Evolutionary conservation across 2,113 vertebrate species (phyloP), one percentile per base, ranked within the genome.

Genomic region (Nannospalax galili): DNA sequence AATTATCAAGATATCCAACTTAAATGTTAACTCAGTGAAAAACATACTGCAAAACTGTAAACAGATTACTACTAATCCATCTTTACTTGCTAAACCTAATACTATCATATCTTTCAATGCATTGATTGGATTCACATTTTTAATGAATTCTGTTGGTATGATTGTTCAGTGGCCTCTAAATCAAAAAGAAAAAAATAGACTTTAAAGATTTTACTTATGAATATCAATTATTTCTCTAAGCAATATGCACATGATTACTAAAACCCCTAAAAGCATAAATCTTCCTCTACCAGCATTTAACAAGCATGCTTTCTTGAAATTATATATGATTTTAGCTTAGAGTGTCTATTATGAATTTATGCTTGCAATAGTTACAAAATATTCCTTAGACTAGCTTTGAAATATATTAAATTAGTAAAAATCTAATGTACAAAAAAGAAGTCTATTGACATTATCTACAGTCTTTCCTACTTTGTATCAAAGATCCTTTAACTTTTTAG

Each of bases 221-320:
- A 37, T 62, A 75, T 80, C 4, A 74, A 62, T 79, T 77, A 56
- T 75, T 77, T 79, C 70, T 93, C 12, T 77, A 91, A 91, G 69
- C 12, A 91, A 1, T 62, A 9, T 2, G 3, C 9, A 64, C 1
- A 19, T 12, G 4, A 42, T 90, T 90, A 14, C 64, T 77, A 16
- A 75, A n/a, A 60, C 11, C 17, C 42, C 4, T 37, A 42, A 73
- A 86, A 85, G 3, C 11, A 42, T 84, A 40, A 42, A 10, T 62
- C 60, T 60, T 85, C 8, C 12, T 74, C 11, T 48, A 85, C 2
- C 3, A 92, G 20, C 0, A 30, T 24, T 90, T 32, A 62, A 89
- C 16, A 48, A 89, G 89, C 22, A 88, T 84, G 19, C 67, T 88
- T 88, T 37, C 30, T 79, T 94, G 19, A 84, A 78, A 65, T 58